A percentile compares a stretch with the other conserved stretches of the same genome.
Evolutionary conservation across 2,888 invertebrate genomes (phyloP).

Genomic region (Epirrhoe alternata): DNA sequence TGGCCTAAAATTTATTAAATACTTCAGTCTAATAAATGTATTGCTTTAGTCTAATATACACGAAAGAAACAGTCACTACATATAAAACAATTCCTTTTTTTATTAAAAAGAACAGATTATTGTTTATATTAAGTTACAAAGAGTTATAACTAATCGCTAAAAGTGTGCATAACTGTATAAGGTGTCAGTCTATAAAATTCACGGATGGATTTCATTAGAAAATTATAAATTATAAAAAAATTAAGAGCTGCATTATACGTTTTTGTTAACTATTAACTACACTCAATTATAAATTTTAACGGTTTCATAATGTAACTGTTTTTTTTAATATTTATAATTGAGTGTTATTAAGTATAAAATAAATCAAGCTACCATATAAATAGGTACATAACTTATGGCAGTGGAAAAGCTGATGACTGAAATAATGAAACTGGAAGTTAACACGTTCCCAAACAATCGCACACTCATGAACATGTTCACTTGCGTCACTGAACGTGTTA

Average conservation of each 20-base stretch:
- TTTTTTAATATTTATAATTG: background rate
- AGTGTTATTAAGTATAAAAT: slow-evolving; percentile 27
- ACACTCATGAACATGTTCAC: too few relatives aligned
- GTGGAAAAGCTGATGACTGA: slow-evolving; percentile 39
- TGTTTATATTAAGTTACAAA: slow-evolving; percentile 58
- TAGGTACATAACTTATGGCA: slow-evolving; percentile 40
- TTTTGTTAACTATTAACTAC: slow-evolving; percentile 1
- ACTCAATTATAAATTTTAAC: background rate
- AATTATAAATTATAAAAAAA: slow-evolving; percentile 50
- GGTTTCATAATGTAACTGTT: background rate
- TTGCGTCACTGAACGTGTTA: too few relatives aligned
- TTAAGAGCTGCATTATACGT: slow-evolving; percentile 47
- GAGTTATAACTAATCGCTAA: slow-evolving; percentile 67
- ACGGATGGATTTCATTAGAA: slow-evolving; percentile 79
- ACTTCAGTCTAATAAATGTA: slow-evolving; percentile 78
- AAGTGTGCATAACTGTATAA: slow-evolving; percentile 81
- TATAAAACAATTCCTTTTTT: slow-evolving; percentile 56
- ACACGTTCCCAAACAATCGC: too few relatives aligned
- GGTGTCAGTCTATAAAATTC: slow-evolving; percentile 83
- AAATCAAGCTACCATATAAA: slow-evolving; percentile 32
- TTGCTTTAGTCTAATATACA: slow-evolving; percentile 83
- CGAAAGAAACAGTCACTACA: slow-evolving; percentile 51
- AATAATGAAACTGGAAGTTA: slow-evolving; percentile 3
- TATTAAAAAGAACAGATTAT: slow-evolving; percentile 34
- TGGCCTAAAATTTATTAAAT: slow-evolving; percentile 75